Conservation (phyloP, 2,888 invertebrate species). For the Altica lythri region DNA sequence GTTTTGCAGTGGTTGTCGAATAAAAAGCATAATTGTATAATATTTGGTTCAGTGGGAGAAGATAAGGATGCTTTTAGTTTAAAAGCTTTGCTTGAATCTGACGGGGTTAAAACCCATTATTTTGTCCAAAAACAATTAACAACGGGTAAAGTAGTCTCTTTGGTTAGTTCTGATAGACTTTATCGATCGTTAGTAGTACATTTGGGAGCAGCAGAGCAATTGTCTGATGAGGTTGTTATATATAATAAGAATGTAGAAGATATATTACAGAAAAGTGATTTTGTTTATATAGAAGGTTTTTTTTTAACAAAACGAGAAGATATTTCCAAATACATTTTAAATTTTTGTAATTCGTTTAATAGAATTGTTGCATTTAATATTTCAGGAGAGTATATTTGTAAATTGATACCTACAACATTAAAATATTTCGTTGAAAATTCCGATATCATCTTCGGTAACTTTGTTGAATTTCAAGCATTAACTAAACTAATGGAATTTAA, state of each 20-base stretch:
- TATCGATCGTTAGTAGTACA: conserved; percentile 61
- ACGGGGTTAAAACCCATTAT: conserved; percentile 57
- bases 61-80: conserved; percentile 58
- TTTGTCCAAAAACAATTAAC: conserved; percentile 48
- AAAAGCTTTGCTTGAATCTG: conserved; percentile 51
- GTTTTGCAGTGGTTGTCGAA: conserved; percentile 56
- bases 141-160: conserved; percentile 61
- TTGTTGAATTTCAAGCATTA: conserved; percentile 60
- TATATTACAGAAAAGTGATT: conserved; percentile 43
- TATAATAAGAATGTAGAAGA: conserved; percentile 34
- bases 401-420: conserved; percentile 54
- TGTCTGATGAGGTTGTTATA: conserved; percentile 51
- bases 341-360: conserved; percentile 52
- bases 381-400: conserved; percentile 61
- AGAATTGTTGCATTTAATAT: conserved; percentile 61
- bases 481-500: conserved; percentile 48
- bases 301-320: conserved; percentile 61
- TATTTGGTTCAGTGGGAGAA: conserved; percentile 61
- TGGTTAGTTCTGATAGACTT: conserved; percentile 57
- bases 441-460: conserved; percentile 64
- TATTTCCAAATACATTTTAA: conserved; percentile 56
- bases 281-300: conserved; percentile 64
- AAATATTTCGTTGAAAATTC: conserved; percentile 57
- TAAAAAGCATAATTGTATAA: conserved; percentile 45
- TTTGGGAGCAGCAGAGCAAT: conserved; percentile 61